Evolutionary conservation across 2,797 vertebrate species (phyloP).

Genomic region (Urophycis tenuis): DNA sequence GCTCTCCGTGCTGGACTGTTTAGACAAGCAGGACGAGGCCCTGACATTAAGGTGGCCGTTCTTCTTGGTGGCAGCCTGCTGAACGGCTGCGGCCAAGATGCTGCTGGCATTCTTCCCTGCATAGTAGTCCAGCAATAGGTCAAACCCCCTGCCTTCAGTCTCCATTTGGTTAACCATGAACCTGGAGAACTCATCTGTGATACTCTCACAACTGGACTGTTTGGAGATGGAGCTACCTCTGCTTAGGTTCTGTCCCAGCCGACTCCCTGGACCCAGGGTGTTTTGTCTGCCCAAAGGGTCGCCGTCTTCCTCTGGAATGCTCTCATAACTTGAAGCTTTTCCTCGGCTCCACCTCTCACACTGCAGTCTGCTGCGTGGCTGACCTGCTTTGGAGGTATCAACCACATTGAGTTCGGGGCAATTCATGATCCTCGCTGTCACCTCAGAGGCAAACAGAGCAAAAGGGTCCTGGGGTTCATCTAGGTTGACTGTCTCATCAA

Average conservation of each 20-base stretch:
- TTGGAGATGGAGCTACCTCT: slow-evolving; percentile 95
- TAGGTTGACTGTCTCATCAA: slow-evolving; percentile 87
- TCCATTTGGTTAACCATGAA: slow-evolving; percentile 99
- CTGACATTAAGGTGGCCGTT: slow-evolving; percentile 84
- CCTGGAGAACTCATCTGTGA: slow-evolving; percentile 95
- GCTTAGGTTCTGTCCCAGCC: slow-evolving; percentile 84
- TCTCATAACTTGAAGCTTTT: slow-evolving; percentile 92
- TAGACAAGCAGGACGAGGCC: slow-evolving; percentile 83
- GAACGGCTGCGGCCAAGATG: slow-evolving; percentile 86
- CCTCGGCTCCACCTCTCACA: slow-evolving; percentile 88
- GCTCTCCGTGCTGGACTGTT: slow-evolving; percentile 97
- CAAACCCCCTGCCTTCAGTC: slow-evolving; percentile 90
- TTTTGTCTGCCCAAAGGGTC: slow-evolving; percentile 71
- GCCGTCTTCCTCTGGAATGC: slow-evolving; percentile 89
- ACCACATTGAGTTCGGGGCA: slow-evolving; percentile 83
- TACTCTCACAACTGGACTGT: slow-evolving; percentile 98
- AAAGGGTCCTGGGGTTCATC: slow-evolving; percentile 87
- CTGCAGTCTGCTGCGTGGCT: slow-evolving; percentile 79
- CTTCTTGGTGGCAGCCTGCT: slow-evolving; percentile 83
- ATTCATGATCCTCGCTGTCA: slow-evolving; percentile 92
- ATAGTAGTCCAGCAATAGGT: slow-evolving; percentile 93
- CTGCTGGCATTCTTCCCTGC: slow-evolving; percentile 92
- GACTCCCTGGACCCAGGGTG: slow-evolving; percentile 74
- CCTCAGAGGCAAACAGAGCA: slow-evolving; percentile 85
- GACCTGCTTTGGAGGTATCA: slow-evolving; percentile 84